Percentiles rank a stretch among this genome's conserved stretches.
phyloP scores from a whole-genome alignment of 1,140 invertebrate species.

The Tetragonula clypearis region DNA sequence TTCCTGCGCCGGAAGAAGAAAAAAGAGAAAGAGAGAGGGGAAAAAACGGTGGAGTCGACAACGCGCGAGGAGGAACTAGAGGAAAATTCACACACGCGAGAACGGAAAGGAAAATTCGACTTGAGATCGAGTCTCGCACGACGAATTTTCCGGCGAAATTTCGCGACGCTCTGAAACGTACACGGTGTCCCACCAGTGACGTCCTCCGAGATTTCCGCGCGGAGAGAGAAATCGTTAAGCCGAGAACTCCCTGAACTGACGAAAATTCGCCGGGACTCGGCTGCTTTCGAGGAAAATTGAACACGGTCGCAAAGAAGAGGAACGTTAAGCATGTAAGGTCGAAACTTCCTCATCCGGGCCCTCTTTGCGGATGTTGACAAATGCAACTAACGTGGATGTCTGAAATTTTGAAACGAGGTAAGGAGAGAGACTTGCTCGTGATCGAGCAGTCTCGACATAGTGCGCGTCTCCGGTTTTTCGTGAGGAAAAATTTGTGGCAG shows the following conservation, averaged over 20 bases:
- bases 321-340: background rate
- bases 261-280: background rate
- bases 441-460: background rate
- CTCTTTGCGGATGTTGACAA: background rate
- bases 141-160: background rate
- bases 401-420: background rate
- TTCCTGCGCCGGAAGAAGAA: background rate
- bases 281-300: background rate
- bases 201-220: background rate
- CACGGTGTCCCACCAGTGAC: background rate
- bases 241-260: background rate
- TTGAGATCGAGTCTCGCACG: background rate
- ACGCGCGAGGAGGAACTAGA: background rate
- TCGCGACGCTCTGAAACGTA: background rate
- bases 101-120: background rate
- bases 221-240: background rate
- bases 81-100: background rate
- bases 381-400: background rate
- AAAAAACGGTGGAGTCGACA: background rate
- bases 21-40: background rate
- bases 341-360: background rate
- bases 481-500: background rate
- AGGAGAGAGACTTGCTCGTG: background rate
- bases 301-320: background rate
- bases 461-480: background rate